phyloP scores from a whole-genome alignment of 2,797 vertebrate genomes.

The Psittacula echo region DNA sequence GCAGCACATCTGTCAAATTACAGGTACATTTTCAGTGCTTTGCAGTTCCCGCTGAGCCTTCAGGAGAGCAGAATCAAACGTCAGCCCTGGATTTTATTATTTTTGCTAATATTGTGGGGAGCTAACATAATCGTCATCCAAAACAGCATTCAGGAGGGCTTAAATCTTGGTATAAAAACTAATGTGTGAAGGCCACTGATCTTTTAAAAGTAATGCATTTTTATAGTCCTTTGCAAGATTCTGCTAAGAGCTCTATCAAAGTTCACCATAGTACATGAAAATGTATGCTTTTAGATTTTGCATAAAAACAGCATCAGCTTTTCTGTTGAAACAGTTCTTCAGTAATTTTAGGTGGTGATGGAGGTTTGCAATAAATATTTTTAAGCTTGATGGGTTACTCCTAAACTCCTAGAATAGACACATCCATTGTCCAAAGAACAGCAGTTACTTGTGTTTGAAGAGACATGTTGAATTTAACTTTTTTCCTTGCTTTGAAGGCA shows the following conservation, averaged over 20 bases:
- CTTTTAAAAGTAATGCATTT: not conserved
- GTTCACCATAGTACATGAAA: not conserved
- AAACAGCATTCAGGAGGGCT: not conserved
- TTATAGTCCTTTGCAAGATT: not conserved
- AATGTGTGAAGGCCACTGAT: not conserved
- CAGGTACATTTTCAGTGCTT: not conserved
- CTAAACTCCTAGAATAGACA: not conserved
- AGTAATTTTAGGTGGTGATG: not conserved
- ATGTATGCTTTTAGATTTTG: not conserved
- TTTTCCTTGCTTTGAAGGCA: conserved; percentile 78
- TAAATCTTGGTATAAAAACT: not conserved
- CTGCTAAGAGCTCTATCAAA: not conserved
- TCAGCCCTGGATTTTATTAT: not conserved
- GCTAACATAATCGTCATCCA: not conserved
- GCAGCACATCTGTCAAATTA: not conserved
- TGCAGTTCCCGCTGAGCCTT: not conserved
- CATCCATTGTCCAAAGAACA: not conserved
- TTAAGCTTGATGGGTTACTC: not conserved
- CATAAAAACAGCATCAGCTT: not conserved
- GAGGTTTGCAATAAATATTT: not conserved
- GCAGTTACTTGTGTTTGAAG: not conserved
- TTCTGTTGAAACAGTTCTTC: not conserved
- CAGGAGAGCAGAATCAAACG: not conserved
- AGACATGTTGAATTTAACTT: not conserved
- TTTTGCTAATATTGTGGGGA: not conserved